Base-by-base conservation (phyloP, 1,140 invertebrate genomes). In the Drosophila busckii region DNA sequence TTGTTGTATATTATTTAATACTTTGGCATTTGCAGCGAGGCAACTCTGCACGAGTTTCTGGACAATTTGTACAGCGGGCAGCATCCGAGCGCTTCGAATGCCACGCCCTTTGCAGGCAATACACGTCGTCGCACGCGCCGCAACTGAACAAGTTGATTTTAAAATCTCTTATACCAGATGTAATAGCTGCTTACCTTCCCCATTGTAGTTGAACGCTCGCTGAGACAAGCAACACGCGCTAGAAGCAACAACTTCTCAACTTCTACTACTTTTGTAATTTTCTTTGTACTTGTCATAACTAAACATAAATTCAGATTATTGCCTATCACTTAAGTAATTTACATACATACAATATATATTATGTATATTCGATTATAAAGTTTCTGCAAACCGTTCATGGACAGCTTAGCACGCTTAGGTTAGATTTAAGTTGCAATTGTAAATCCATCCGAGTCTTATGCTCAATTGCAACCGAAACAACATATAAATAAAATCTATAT, bases 1-100 rank as follows among this genome's bases (percentile, higher is more conserved):
- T 19, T 41, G n/a, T n/a, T n/a, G n/a, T 0, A 12, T 13, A 12
- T 16, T 7, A 15, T 3, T 6, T 9, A 10, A 28, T 16, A 20
- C 13, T 13, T 3, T 6, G 25, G 54, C 13, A 1, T 7, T 65
- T 63, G 2, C 22, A 87, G 86, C 56, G 86, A 87, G 48, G 76
- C 85, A 20, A 70, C 70, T 4, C 63, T 87, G 44, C 84, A 86
- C 46, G 86, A 87, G 42, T 86, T 87, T 46, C 54, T 87, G 42
- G 86, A 87, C 31, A 87, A 86, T 60, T 67, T 87, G 52, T 87
- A 87, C 31, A 85, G 86, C 46, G 84, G 86, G 1, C 86, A 87
- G 44, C 80, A 87, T 71, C 86, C 82, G 9, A 65, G 68, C 12
- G 68, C 64, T 22, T 29, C 70, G n/a, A 73, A 84, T 69, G 38